phyloP scores from a whole-genome alignment of 2,888 invertebrate species.

The Melanargia galathea region DNA sequence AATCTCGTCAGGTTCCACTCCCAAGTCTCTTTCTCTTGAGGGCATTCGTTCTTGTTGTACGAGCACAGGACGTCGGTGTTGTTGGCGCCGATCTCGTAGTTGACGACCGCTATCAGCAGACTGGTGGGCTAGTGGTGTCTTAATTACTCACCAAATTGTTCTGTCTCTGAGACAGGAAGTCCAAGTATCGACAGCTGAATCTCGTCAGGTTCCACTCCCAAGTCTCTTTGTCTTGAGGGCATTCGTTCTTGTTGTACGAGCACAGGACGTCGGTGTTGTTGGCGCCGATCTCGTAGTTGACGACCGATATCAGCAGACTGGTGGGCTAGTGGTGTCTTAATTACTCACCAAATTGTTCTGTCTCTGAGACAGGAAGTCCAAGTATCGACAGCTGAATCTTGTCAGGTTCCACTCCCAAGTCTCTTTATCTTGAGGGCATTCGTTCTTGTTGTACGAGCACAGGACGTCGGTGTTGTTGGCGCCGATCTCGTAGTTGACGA shows the following conservation, averaged over 20 bases:
- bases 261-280: slow-evolving; percentile 72
- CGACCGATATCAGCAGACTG: slow-evolving; percentile 88
- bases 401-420: slow-evolving; percentile 80
- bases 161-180: slow-evolving; percentile 85
- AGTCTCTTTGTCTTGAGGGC: slow-evolving; percentile 70
- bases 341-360: slow-evolving; percentile 85
- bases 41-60: slow-evolving; percentile 80
- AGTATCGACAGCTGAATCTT: slow-evolving; percentile 89
- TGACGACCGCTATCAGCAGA: slow-evolving; percentile 89
- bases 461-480: slow-evolving; percentile 71
- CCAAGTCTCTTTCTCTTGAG: slow-evolving; percentile 61
- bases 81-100: slow-evolving; percentile 85
- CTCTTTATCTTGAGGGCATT: slow-evolving; percentile 76
- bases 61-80: slow-evolving; percentile 70
- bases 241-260: slow-evolving; percentile 76
- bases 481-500: slow-evolving; percentile 90
- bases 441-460: slow-evolving; percentile 70
- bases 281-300: slow-evolving; percentile 88
- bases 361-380: slow-evolving; percentile 86
- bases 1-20: slow-evolving; percentile 83
- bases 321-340: slow-evolving; percentile 92
- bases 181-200: slow-evolving; percentile 90
- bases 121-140: slow-evolving; percentile 90
- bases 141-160: slow-evolving; percentile 86
- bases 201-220: slow-evolving; percentile 81